Evolutionary conservation across 2,888 invertebrate species (phyloP).

Genomic region (Acanthosepion esculentum): DNA sequence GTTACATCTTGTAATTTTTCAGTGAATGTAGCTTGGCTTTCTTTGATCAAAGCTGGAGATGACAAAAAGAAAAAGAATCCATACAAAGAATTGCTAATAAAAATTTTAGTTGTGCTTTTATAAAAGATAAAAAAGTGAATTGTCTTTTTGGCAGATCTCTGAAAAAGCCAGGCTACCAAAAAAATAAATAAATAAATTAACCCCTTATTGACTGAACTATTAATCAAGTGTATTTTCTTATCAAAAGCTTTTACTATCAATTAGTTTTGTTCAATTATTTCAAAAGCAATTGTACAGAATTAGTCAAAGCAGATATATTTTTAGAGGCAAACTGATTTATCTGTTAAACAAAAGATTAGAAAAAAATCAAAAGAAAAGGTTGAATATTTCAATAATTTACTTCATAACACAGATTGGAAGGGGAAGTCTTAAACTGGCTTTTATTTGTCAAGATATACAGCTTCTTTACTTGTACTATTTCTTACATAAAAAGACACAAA

Average conservation of each 20-base stretch:
- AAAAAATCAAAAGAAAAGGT: background rate
- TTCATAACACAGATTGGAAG: background rate
- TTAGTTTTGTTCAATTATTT: background rate
- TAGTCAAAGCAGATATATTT: background rate
- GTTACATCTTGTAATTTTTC: background rate
- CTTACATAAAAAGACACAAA: background rate
- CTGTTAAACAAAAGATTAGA: background rate
- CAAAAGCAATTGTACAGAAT: background rate
- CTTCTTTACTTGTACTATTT: background rate
- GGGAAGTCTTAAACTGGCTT: too few relatives aligned
- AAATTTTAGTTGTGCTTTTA: background rate
- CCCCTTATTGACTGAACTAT: background rate
- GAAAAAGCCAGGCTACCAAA: background rate
- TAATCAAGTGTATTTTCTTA: background rate
- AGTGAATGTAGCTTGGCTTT: background rate
- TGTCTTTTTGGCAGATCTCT: background rate
- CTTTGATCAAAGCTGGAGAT: background rate
- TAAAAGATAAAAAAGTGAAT: background rate
- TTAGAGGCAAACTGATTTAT: background rate
- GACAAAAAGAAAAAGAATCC: background rate
- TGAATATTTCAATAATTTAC: background rate
- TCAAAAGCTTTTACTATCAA: background rate
- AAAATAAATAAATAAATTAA: background rate
- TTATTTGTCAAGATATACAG: background rate
- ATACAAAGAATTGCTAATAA: background rate